Evolutionary conservation across 64 coral and sea anemone genomes (phyloP).

Genomic region (Catalaphyllia jardinei): DNA sequence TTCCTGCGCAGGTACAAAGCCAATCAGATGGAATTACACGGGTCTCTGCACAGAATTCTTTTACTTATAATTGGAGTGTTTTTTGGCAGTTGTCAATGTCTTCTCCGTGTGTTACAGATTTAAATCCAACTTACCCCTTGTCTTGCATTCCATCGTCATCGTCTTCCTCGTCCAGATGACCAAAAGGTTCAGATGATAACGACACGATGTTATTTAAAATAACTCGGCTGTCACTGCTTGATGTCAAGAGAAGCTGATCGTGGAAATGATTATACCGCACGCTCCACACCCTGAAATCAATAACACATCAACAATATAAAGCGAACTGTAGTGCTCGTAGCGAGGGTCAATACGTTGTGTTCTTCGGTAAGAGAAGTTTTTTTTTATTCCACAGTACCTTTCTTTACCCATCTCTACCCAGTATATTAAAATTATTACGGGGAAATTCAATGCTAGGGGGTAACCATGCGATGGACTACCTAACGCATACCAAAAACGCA

Average conservation of each 20-base stretch:
- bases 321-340: too few relatives aligned
- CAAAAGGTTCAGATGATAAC: constrained; percentile 94
- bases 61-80: too few relatives aligned
- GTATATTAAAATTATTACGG: background rate
- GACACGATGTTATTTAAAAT: constrained; percentile 93
- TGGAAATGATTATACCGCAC: constrained; percentile 98
- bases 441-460: too few relatives aligned
- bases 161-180: constrained; percentile 94
- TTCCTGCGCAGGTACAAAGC: too few relatives aligned
- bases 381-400: background rate
- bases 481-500: too few relatives aligned
- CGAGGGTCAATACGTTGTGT: too few relatives aligned
- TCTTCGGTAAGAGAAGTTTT: background rate
- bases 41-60: too few relatives aligned
- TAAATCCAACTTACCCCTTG: constrained; percentile 55
- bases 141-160: constrained; percentile 79
- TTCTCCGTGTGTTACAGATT: background rate
- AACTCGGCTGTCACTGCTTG: constrained; percentile 94
- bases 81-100: too few relatives aligned
- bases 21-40: too few relatives aligned
- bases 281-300: constrained; percentile 92
- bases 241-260: constrained; percentile 89
- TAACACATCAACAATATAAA: background rate
- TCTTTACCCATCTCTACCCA: too few relatives aligned
- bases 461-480: too few relatives aligned